These are phyloP conservation scores for Macquaria australasica DNA, from an alignment of 2,113 vertebrate species.

Conservation along the genomic window DNA sequence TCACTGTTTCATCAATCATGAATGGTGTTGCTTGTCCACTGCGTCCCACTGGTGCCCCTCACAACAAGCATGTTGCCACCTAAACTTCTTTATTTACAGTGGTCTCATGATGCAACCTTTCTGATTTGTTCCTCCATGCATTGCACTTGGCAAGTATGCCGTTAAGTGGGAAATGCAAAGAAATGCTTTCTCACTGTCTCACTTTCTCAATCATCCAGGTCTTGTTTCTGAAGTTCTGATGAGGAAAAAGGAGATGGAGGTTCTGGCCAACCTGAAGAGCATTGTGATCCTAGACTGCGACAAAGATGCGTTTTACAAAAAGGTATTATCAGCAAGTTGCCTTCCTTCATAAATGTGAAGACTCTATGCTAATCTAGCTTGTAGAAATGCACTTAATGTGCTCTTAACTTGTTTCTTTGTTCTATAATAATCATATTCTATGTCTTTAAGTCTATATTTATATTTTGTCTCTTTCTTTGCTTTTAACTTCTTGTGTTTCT, in stretches of 20 bases:
- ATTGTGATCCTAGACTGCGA: slow-evolving; percentile 94
- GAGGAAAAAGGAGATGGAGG: slow-evolving; percentile 89
- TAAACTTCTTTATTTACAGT: not conserved
- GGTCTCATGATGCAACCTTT: not conserved
- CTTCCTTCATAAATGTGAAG: not conserved
- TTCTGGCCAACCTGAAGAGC: slow-evolving; percentile 93
- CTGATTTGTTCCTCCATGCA: slow-evolving; percentile 3
- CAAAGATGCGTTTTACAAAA: slow-evolving; percentile 91
- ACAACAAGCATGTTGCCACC: not conserved
- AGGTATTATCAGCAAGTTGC: slow-evolving; percentile 81
- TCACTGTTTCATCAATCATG: not conserved
- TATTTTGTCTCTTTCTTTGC: not conserved
- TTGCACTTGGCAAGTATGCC: not conserved
- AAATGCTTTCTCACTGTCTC: not conserved
- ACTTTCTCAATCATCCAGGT: slow-evolving; percentile 79
- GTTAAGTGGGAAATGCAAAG: not conserved
- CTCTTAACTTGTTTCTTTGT: not conserved
- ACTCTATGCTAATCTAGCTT: not conserved
- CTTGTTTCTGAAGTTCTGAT: slow-evolving; percentile 92
- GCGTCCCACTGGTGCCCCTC: not conserved
- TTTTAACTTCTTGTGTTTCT: not conserved
- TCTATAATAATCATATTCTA: not conserved
- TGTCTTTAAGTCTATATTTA: not conserved
- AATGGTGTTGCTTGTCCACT: not conserved
- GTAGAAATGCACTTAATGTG: not conserved